Evolutionary conservation across 1,140 invertebrate species (phyloP).

Genomic region (Zaprionus nigranus): DNA sequence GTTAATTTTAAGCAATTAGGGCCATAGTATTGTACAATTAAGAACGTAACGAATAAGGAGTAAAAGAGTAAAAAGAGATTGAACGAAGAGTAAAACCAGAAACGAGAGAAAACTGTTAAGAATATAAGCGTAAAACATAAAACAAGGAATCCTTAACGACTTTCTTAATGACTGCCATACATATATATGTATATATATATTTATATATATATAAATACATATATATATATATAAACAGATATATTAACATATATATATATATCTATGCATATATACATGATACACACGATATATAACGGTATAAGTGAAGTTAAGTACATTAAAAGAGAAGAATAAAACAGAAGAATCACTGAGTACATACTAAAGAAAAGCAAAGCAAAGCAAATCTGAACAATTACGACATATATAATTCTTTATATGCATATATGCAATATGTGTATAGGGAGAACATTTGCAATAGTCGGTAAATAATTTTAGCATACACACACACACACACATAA

Average conservation of each 20-base stretch:
- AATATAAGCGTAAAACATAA: constrained; percentile 46
- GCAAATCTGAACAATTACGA: constrained; percentile 12
- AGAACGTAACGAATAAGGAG: constrained; percentile 19
- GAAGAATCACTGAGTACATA: constrained; percentile 12
- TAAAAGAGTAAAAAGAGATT: constrained; percentile 15
- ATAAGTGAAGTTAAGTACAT: constrained; percentile 21
- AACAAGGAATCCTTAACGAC: constrained; percentile 76
- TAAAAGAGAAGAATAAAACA: background rate
- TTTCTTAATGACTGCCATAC: constrained; percentile 82
- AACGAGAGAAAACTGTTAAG: constrained; percentile 38
- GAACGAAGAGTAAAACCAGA: constrained; percentile 20
- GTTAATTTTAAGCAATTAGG: constrained; percentile 62
- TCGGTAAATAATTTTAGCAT: constrained; percentile 11
- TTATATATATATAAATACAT: constrained; percentile 16
- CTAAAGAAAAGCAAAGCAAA: constrained; percentile 8
- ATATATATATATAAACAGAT: constrained; percentile 6
- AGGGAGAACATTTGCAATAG: constrained; percentile 22
- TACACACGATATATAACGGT: constrained; percentile 15
- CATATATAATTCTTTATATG: constrained; percentile 10
- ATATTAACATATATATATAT: constrained; percentile 21
- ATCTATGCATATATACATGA: constrained; percentile 13
- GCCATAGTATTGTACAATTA: constrained; percentile 59
- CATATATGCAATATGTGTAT: constrained; percentile 23
- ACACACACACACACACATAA: background rate
- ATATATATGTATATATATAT: constrained; percentile 49